Evolutionary conservation across 2,113 vertebrate genomes (phyloP).

Genomic region (Donacobius atricapilla): DNA sequence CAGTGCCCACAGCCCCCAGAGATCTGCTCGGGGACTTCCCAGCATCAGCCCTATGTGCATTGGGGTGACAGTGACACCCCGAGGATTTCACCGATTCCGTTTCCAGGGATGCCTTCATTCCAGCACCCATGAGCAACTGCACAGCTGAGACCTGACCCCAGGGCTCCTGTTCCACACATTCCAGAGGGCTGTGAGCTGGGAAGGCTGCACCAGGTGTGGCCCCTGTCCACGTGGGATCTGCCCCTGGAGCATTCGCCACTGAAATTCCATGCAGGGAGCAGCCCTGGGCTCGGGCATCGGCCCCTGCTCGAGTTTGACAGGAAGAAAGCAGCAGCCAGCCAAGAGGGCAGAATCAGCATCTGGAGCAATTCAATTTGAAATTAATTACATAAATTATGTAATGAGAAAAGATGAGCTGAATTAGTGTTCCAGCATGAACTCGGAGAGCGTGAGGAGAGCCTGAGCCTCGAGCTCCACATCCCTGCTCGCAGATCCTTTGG

Average conservation of each 20-base stretch:
- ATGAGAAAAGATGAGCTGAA: constrained; percentile 26
- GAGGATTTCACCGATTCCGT: not conserved
- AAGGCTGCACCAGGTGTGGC: rapidly evolving
- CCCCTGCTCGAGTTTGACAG: not conserved
- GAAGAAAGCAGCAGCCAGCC: not conserved
- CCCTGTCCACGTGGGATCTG: not conserved
- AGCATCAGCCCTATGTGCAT: rapidly evolving
- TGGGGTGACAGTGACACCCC: not conserved
- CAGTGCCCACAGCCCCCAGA: not conserved
- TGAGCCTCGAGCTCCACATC: not conserved
- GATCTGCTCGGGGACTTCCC: not conserved
- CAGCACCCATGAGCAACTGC: rapidly evolving
- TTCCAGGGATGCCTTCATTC: too few relatives aligned
- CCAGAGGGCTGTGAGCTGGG: not conserved
- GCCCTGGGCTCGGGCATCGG: rapidly evolving
- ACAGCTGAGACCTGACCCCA: not conserved
- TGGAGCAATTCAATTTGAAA: not conserved
- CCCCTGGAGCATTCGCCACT: not conserved
- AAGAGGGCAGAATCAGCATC: constrained; percentile 1
- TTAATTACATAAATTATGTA: constrained; percentile 15
- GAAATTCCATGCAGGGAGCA: not conserved
- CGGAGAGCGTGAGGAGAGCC: not conserved
- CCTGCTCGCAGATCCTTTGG: not conserved
- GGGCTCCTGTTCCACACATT: rapidly evolving
- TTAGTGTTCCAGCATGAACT: not conserved